Percentiles rank a stretch among this genome's conserved stretches.
These are phyloP conservation scores for Sardinella longiceps DNA, from an alignment of 2,797 vertebrate species.

Conservation along the genomic window DNA sequence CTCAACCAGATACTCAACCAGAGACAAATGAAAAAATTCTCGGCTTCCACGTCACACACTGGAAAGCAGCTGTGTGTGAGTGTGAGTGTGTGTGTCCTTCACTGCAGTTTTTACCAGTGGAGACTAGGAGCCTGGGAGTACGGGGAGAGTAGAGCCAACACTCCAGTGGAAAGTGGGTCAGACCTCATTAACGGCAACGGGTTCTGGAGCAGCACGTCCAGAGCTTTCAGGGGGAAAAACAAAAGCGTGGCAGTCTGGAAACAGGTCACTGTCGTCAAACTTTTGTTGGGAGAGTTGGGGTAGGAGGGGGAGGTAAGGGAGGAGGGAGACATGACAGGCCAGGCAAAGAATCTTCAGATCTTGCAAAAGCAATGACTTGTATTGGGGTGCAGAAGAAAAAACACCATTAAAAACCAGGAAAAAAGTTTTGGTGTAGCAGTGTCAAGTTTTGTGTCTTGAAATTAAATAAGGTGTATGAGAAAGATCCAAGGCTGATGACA, in stretches of 20 bases:
- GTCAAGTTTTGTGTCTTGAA: neutral
- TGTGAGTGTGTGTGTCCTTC: neutral
- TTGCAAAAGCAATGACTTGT: neutral
- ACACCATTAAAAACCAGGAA: neutral
- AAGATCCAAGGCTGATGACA: neutral
- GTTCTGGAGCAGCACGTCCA: conserved; percentile 50
- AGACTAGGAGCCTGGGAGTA: conserved; percentile 39
- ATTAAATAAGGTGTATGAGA: neutral
- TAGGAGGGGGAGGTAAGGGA: neutral
- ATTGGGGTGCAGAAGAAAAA: neutral
- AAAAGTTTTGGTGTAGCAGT: neutral
- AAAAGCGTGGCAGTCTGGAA: conserved; percentile 69
- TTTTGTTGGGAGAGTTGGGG: neutral
- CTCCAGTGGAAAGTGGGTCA: conserved; percentile 70
- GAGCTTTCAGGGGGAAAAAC: conserved; percentile 62
- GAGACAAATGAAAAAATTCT: neutral
- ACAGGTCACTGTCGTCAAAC: conserved; percentile 38
- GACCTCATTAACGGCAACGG: conserved; percentile 66
- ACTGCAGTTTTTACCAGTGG: neutral
- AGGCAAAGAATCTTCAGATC: neutral
- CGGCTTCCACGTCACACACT: neutral
- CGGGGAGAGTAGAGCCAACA: conserved; percentile 36
- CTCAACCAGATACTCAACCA: neutral
- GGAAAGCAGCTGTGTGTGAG: neutral
- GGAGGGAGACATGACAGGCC: neutral